phyloP scores from a whole-genome alignment of 2,888 invertebrate genomes.

The Dolichopus griseipennis region DNA sequence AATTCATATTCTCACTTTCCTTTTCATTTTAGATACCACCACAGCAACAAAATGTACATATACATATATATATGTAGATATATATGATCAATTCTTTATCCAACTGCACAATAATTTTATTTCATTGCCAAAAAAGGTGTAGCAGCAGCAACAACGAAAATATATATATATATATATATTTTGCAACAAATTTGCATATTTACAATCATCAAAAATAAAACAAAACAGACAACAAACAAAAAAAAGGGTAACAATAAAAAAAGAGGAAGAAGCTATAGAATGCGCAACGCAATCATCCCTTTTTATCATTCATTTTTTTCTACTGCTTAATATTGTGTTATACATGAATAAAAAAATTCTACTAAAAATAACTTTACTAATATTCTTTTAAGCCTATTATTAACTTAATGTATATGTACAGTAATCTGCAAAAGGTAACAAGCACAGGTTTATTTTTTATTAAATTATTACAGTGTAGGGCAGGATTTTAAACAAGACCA shows the following conservation, averaged over 20 bases:
- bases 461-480: too few relatives aligned
- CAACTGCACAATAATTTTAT: neutral
- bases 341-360: too few relatives aligned
- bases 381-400: too few relatives aligned
- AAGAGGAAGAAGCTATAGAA: neutral
- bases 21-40: neutral
- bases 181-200: neutral
- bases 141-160: neutral
- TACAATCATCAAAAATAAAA: neutral
- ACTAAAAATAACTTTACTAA: too few relatives aligned
- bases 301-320: too few relatives aligned
- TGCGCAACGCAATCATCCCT: neutral
- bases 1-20: neutral
- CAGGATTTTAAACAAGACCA: too few relatives aligned
- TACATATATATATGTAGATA: too few relatives aligned
- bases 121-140: constrained; percentile 6
- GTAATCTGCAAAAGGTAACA: too few relatives aligned
- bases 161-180: too few relatives aligned
- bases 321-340: too few relatives aligned
- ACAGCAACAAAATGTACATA: neutral
- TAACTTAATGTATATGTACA: too few relatives aligned
- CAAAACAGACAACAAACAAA: neutral
- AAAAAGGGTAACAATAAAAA: neutral
- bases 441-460: too few relatives aligned
- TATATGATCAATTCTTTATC: neutral